Evolutionary conservation across 1,140 invertebrate genomes (phyloP).

Genomic region (Hycleus phaleratus): DNA sequence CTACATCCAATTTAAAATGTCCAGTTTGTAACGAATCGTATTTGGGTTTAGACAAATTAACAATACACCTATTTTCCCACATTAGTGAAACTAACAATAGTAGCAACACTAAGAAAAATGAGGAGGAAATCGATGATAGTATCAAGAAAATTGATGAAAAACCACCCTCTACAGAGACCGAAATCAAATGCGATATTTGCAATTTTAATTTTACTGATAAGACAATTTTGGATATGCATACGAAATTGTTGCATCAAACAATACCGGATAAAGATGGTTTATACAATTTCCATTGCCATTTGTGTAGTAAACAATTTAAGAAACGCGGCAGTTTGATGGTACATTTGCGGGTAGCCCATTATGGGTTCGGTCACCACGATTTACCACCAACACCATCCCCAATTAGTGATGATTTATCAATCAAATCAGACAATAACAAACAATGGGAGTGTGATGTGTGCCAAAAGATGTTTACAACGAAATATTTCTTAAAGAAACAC

Average conservation of each 20-base stretch:
- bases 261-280: slow-evolving; percentile 45
- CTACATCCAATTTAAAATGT: slow-evolving; percentile 63
- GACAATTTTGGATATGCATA: slow-evolving; percentile 63
- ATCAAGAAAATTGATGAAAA: slow-evolving; percentile 14
- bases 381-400: neutral
- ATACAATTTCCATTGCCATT: slow-evolving; percentile 61
- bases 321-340: slow-evolving; percentile 74
- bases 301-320: slow-evolving; percentile 71
- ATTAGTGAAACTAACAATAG: slow-evolving; percentile 29
- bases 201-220: slow-evolving; percentile 60
- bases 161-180: slow-evolving; percentile 25
- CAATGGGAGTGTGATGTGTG: slow-evolving; percentile 78
- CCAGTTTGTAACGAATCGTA: slow-evolving; percentile 68
- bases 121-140: slow-evolving; percentile 23
- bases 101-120: slow-evolving; percentile 28
- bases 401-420: neutral
- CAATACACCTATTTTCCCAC: slow-evolving; percentile 73
- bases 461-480: slow-evolving; percentile 77
- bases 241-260: slow-evolving; percentile 63
- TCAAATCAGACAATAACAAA: slow-evolving; percentile 26
- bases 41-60: slow-evolving; percentile 72
- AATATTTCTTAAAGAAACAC: slow-evolving; percentile 85
- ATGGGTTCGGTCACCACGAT: slow-evolving; percentile 37
- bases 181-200: slow-evolving; percentile 58
- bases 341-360: slow-evolving; percentile 71